Evolutionary conservation across 2,888 invertebrate genomes (phyloP).

Genomic region (Thymelicus lineola): DNA sequence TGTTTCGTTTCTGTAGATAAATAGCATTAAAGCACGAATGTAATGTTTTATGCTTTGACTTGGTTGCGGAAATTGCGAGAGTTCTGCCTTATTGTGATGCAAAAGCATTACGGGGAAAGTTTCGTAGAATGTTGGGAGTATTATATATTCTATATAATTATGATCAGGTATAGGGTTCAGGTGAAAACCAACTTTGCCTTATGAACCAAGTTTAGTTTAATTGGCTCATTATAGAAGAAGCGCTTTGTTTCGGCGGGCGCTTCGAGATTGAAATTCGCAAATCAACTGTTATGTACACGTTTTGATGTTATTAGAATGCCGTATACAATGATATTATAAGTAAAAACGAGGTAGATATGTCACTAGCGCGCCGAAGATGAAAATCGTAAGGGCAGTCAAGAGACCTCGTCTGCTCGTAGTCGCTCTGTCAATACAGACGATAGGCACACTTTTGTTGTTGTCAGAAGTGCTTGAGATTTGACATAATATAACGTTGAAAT

Average conservation of each 20-base stretch:
- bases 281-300: not conserved
- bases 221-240: not conserved
- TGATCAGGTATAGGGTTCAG: conserved; percentile 2
- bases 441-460: no score
- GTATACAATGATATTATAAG: no score
- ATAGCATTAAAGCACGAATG: conserved; percentile 35
- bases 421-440: no score
- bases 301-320: no score
- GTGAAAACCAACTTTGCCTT: not conserved
- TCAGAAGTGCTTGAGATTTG: no score
- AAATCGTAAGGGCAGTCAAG: no score
- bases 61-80: conserved; percentile 30
- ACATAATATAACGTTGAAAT: no score
- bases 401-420: no score
- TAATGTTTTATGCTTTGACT: conserved; percentile 26
- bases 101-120: conserved; percentile 17
- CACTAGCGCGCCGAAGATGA: no score
- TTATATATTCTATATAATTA: conserved; percentile 5
- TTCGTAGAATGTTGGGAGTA: conserved; percentile 10
- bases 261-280: not conserved
- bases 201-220: conserved; percentile 1
- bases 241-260: not conserved
- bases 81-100: conserved; percentile 24
- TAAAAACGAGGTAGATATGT: no score
- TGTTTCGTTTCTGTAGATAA: conserved; percentile 28